Evolutionary conservation across 2,888 invertebrate genomes (phyloP), one percentile per base, ranked within the genome.

Genomic region (Ctena decussata): DNA sequence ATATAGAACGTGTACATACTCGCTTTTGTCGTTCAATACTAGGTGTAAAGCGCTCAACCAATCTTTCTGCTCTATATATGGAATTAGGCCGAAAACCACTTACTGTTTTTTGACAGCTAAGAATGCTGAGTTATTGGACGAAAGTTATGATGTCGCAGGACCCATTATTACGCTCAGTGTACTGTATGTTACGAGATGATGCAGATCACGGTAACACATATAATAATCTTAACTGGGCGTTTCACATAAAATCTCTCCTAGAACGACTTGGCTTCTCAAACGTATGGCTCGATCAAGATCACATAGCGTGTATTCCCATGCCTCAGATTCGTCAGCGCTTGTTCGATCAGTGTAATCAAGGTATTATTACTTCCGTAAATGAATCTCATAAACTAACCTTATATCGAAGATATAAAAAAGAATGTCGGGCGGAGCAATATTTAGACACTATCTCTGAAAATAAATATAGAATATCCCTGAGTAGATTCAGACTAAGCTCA

Each of bases 1-100:
- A 65, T 27, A 39, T 70, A 18, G 77, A 77, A 18, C 27, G 24
- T 39, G 21, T 77, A 35, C 70, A 77, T 32, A 77, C 65, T 37
- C 37, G 44, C 27, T 77, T 77, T n/a, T 46, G 60, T 12, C 39
- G 77, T n/a, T 27, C 5, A 15, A 24, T 70, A 12, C 27, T 70
- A 24, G 46, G 46, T 18, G 77, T 77, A 11, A 44, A 46, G 15
- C 49, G 49, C 18, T 53, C 32, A 12, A 72, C 72, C 8, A 71
- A 71, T 30, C 5, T 74, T 18, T 11, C 46, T 74, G 74, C 46
- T 21, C n/a, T 74, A 27, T 30, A 35, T 32, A 24, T 46, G 3
- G 74, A 74, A 49, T 49, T 53, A 18, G 74, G 74, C 12, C 24
- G 44, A 46, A 41, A 46, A 21, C 74, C 74, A 30, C 12, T 32